These are phyloP conservation scores for Saimiri boliviensis DNA, from an alignment of 2,113 vertebrate species.

Conservation along the genomic window DNA sequence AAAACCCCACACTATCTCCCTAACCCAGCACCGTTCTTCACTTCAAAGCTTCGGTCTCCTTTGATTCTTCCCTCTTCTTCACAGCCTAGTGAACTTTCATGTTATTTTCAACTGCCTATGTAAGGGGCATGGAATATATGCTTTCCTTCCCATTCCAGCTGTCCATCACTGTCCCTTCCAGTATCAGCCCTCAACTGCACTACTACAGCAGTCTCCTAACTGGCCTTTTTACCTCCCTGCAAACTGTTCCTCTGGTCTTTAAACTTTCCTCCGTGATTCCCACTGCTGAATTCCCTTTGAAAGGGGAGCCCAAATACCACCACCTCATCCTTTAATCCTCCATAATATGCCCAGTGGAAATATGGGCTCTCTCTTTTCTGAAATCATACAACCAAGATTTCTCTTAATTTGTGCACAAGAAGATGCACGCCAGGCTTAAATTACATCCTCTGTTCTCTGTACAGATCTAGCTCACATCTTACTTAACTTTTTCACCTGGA, in stretches of 20 bases:
- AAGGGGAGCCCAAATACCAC: neutral
- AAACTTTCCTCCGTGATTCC: neutral
- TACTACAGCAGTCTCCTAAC: neutral
- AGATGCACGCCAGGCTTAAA: neutral
- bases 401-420: neutral
- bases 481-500: neutral
- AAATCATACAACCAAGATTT: neutral
- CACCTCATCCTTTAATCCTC: neutral
- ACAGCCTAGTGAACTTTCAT: neutral
- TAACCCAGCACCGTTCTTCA: neutral
- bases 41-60: neutral
- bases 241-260: neutral
- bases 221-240: neutral
- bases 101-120: neutral
- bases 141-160: neutral
- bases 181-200: neutral
- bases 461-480: neutral
- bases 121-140: neutral
- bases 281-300: neutral
- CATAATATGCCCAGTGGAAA: too few relatives aligned
- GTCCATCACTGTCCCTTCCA: neutral
- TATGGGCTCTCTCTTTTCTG: neutral
- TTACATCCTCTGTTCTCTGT: neutral
- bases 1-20: neutral
- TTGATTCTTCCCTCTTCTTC: neutral